Evolutionary conservation across 30 jellyfish, hydroid and myxozoan species (phyloP), one percentile per base, ranked within the genome.

Genomic region (Aurelia aurita complex sp. Pacific): DNA sequence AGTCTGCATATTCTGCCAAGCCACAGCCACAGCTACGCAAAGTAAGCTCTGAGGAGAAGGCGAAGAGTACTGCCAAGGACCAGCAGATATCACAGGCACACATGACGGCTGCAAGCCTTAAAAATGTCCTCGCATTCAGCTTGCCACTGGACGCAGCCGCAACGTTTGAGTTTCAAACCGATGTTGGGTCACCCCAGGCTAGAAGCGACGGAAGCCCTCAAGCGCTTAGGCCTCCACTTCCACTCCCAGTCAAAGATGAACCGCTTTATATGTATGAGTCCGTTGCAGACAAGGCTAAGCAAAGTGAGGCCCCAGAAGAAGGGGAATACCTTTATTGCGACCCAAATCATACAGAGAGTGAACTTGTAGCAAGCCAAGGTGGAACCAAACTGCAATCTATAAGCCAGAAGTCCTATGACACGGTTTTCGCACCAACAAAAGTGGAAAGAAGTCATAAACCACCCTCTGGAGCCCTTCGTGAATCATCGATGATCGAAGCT

Each of bases 121-220:
- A 18, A 55, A 74, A 43, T 7, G 85, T 55, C 17, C 52, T 74
- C 33, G 85, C 85, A 15, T 74, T 50, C 52, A 40, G 73, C 85
- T 55, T 74, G 57, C 85, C 85, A 43, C 46, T 74, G 52, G 57
- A 74, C 32, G 68, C 71, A 10, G 85, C 85, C 11, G 85, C 85
- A n/a, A 17, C 13, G 46, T 55, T 74, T 32, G 33, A 50, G 18
- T 71, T 32, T 33, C 36, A 35, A 71, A 50, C 29, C 19, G 67
- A 14, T 12, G 68, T 15, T 12, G 81, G 11, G 42, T 4, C 66
- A 40, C 18, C 85, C 1, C 19, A 35, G 73, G 53, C 14, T 15
- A 46, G 55, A 16, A 23, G 14, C 6, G 57, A 46, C 57, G 57
- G 15, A 46, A 46, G 8, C 6, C 57, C 57, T 9, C 15, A 46